These are phyloP conservation scores for Platanista minor DNA, from an alignment of 2,113 vertebrate species.

Conservation along the genomic window DNA sequence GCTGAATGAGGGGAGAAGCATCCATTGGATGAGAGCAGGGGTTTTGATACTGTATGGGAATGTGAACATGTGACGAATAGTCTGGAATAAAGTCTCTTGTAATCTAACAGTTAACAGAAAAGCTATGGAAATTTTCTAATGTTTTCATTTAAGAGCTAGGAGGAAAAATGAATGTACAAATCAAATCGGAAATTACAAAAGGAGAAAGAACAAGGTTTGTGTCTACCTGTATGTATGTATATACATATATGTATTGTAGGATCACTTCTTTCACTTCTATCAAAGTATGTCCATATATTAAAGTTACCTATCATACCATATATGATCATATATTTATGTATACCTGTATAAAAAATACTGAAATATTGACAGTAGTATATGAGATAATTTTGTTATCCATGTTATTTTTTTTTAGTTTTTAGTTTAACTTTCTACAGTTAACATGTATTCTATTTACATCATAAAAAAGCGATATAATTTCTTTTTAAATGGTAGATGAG, in stretches of 20 bases:
- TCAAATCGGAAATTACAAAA: not conserved
- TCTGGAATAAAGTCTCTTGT: not conserved
- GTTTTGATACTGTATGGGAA: not conserved
- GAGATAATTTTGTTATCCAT: not conserved
- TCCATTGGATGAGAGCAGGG: not conserved
- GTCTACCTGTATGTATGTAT: not conserved
- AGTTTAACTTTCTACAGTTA: conserved; percentile 1
- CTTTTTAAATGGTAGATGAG: not conserved
- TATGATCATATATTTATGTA: not conserved
- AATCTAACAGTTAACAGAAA: not conserved
- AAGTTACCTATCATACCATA: not conserved
- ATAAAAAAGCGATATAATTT: not conserved
- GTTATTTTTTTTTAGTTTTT: not conserved
- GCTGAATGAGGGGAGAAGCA: not conserved
- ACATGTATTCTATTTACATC: not conserved
- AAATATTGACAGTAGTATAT: not conserved
- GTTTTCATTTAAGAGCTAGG: not conserved
- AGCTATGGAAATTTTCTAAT: not conserved
- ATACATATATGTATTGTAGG: not conserved
- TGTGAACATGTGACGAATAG: not conserved
- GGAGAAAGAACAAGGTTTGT: not conserved
- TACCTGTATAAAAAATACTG: not conserved
- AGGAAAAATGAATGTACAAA: not conserved
- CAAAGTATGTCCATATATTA: not conserved
- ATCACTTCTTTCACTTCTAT: not conserved